These are phyloP conservation scores for Neoarius graeffei DNA, from an alignment of 2,113 vertebrate species.

Conservation along the genomic window DNA sequence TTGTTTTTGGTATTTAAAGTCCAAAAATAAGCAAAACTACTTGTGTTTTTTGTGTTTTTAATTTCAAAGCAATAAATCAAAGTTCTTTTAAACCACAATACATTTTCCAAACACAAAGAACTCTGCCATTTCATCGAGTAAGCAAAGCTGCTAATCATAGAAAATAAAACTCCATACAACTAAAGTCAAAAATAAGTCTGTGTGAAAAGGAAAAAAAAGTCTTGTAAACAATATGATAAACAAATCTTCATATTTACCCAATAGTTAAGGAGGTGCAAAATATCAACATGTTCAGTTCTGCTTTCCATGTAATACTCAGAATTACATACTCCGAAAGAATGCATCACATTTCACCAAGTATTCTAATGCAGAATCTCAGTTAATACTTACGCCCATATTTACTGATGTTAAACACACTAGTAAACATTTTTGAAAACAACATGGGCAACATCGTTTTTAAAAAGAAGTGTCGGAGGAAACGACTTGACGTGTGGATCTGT, in stretches of 20 bases:
- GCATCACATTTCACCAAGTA: constrained; percentile 47
- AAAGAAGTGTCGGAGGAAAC: constrained; percentile 49
- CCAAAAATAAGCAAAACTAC: neutral
- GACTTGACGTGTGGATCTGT: constrained; percentile 38
- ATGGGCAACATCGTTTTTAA: constrained; percentile 49
- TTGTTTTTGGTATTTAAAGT: neutral
- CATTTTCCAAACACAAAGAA: constrained; percentile 54
- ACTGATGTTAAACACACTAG: constrained; percentile 48
- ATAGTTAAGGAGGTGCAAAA: constrained; percentile 59
- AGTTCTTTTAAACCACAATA: constrained; percentile 54
- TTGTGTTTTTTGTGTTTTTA: constrained; percentile 46
- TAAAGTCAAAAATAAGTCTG: constrained; percentile 51
- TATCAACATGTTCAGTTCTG: constrained; percentile 48
- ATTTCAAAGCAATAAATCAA: constrained; percentile 60
- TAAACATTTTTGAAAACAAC: constrained; percentile 48
- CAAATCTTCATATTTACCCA: constrained; percentile 59
- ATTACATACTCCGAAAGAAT: constrained; percentile 44
- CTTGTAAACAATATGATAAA: constrained; percentile 58
- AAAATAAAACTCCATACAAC: constrained; percentile 53
- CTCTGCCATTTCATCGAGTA: constrained; percentile 46
- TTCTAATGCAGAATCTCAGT: constrained; percentile 49
- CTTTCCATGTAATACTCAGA: constrained; percentile 50
- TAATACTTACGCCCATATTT: constrained; percentile 47
- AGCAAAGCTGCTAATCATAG: constrained; percentile 50
- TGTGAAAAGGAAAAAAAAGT: constrained; percentile 40